These are phyloP conservation scores for Tenthredo mesomela DNA, from an alignment of 2,888 invertebrate genomes.

Conservation along the genomic window DNA sequence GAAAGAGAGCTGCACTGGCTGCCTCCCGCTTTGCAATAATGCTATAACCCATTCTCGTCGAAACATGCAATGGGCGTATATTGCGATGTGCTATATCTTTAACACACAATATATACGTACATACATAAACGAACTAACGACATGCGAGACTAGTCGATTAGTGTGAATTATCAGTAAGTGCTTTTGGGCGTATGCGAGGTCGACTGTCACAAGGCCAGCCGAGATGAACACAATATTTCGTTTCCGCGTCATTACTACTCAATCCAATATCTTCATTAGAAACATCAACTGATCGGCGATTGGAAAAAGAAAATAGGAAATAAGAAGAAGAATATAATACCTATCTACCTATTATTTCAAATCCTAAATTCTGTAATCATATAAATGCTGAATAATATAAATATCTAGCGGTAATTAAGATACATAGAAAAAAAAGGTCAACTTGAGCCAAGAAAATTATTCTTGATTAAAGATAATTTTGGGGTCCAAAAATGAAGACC, in stretches of 20 bases:
- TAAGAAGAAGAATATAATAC: not conserved
- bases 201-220: not conserved
- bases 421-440: too few relatives aligned
- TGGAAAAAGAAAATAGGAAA: not conserved
- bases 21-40: not conserved
- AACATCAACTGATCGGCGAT: not conserved
- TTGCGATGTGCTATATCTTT: not conserved
- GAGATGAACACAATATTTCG: not conserved
- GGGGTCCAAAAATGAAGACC: too few relatives aligned
- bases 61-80: constrained; percentile 48
- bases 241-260: not conserved
- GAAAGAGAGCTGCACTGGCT: not conserved
- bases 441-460: too few relatives aligned
- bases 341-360: not conserved
- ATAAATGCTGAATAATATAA: not conserved
- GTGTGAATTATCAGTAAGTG: constrained; percentile 49
- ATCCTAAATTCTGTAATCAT: not conserved
- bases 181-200: constrained; percentile 49
- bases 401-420: not conserved
- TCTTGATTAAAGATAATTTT: too few relatives aligned
- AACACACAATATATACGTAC: constrained; percentile 12
- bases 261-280: not conserved
- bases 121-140: constrained; percentile 30
- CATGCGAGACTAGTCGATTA: constrained; percentile 41
- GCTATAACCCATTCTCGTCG: constrained; percentile 16